phyloP scores from a whole-genome alignment of 1,140 invertebrate genomes.

The Caenorhabditis latens region DNA sequence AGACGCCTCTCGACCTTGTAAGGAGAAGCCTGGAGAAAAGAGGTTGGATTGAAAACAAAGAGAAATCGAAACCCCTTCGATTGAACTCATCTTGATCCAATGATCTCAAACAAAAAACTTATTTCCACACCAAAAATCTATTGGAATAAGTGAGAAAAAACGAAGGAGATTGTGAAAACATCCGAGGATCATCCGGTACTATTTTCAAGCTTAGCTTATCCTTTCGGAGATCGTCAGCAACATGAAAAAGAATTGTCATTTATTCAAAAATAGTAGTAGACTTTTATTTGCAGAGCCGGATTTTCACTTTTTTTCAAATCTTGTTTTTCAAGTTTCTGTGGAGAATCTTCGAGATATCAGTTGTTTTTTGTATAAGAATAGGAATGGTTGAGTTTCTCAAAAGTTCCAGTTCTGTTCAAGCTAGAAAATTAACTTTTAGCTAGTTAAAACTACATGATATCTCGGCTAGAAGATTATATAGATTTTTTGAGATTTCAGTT shows the following conservation, averaged over 20 bases:
- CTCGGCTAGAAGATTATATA: too few relatives aligned
- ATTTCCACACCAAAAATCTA: constrained; percentile 19
- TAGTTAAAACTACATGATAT: too few relatives aligned
- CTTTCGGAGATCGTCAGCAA: background rate
- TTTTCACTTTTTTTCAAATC: too few relatives aligned
- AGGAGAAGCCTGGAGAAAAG: background rate
- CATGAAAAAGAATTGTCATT: background rate
- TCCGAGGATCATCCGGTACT: background rate
- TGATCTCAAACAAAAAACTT: background rate
- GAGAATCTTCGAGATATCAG: too few relatives aligned
- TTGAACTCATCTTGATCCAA: background rate
- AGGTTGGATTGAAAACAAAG: background rate
- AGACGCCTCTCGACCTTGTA: constrained; percentile 11
- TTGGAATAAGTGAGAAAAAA: background rate
- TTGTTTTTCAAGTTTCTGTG: background rate
- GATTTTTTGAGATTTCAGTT: too few relatives aligned
- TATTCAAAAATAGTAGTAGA: background rate
- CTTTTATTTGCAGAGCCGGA: background rate
- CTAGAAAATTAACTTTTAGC: too few relatives aligned
- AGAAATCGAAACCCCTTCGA: background rate
- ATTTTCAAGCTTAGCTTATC: constrained; percentile 1
- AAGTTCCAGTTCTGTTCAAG: too few relatives aligned
- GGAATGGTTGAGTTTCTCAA: too few relatives aligned
- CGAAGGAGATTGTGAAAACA: constrained; percentile 2
- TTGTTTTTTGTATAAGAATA: too few relatives aligned